phyloP scores from a whole-genome alignment of 2,888 invertebrate species.

The Eumerus sabulonum region DNA sequence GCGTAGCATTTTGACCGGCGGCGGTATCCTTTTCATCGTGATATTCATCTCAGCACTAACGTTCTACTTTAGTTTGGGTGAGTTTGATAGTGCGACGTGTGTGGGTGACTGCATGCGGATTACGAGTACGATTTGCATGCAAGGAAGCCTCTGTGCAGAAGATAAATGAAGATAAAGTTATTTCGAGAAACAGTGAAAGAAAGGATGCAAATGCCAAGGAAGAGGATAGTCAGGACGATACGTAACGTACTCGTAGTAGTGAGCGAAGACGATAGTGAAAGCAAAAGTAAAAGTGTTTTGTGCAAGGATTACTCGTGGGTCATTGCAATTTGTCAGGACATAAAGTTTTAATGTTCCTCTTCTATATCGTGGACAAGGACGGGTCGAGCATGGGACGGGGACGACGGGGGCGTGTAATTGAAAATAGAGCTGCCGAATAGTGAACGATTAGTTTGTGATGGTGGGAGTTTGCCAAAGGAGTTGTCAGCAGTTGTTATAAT shows the following conservation, averaged over 20 bases:
- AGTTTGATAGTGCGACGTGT: constrained; percentile 59
- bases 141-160: not conserved
- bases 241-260: too few relatives aligned
- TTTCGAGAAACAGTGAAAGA: constrained; percentile 36
- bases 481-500: not conserved
- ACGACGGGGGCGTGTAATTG: constrained; percentile 35
- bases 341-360: constrained; percentile 44
- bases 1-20: constrained; percentile 77
- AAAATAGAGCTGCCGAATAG: constrained; percentile 38
- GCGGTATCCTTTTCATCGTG: constrained; percentile 74
- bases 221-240: not conserved
- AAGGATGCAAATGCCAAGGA: constrained; percentile 44
- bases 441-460: constrained; percentile 18
- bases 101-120: constrained; percentile 6
- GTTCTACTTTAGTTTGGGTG: constrained; percentile 78
- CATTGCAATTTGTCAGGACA: constrained; percentile 61
- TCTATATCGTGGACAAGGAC: not conserved
- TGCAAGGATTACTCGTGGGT: constrained; percentile 39
- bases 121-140: constrained; percentile 30
- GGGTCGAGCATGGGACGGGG: too few relatives aligned
- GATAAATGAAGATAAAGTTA: constrained; percentile 46
- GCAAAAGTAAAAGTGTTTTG: constrained; percentile 45
- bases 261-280: constrained; percentile 50
- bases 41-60: constrained; percentile 75
- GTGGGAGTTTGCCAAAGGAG: not conserved